phyloP scores from a whole-genome alignment of 2,888 invertebrate genomes.

The Agrotis clavis region DNA sequence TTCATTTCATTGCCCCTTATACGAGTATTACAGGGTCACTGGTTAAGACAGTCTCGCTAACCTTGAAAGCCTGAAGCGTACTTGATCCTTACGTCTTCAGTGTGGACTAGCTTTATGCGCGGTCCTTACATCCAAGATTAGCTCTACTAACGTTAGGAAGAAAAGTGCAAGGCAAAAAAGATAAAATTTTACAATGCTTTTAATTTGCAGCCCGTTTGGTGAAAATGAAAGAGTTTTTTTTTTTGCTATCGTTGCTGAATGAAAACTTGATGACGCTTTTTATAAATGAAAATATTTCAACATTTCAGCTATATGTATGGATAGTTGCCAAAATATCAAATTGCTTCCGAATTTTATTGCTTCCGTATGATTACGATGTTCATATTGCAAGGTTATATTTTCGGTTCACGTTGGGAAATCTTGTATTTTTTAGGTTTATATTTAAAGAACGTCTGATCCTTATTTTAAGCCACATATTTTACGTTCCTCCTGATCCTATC shows the following conservation, averaged over 20 bases:
- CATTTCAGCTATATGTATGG: background rate
- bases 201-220: background rate
- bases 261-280: background rate
- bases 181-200: background rate
- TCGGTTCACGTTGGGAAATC: background rate
- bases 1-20: too few relatives aligned
- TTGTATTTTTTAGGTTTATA: background rate
- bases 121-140: background rate
- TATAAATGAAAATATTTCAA: background rate
- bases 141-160: background rate
- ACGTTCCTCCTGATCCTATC: constrained; percentile 12
- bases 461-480: constrained; percentile 8
- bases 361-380: background rate
- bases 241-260: background rate
- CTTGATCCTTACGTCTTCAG: too few relatives aligned
- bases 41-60: too few relatives aligned
- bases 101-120: background rate
- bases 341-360: constrained; percentile 17
- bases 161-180: constrained; percentile 1
- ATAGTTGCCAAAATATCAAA: constrained; percentile 35
- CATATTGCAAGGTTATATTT: background rate
- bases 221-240: background rate
- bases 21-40: too few relatives aligned
- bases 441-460: background rate
- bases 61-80: too few relatives aligned